Evolutionary conservation across 2,888 invertebrate genomes (phyloP).

Genomic region (Diaprepes abbreviatus): DNA sequence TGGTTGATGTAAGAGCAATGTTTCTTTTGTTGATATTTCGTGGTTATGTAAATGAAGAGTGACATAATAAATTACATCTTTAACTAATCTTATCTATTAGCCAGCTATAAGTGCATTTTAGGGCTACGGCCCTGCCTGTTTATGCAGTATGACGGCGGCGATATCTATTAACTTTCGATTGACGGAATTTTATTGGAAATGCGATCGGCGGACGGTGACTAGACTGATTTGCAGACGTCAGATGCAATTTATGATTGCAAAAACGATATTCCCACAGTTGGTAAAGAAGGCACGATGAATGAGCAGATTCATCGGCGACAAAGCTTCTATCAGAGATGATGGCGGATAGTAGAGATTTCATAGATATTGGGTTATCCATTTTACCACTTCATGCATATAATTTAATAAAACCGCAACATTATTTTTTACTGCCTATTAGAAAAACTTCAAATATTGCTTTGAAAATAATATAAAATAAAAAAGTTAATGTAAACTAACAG

Average conservation of each 20-base stretch:
- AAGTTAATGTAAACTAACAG: too few relatives aligned
- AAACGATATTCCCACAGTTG: constrained; percentile 47
- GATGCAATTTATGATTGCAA: constrained; percentile 47
- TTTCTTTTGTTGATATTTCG: too few relatives aligned
- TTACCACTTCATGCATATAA: background rate
- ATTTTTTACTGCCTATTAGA: background rate
- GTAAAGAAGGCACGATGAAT: constrained; percentile 44
- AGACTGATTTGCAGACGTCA: constrained; percentile 47
- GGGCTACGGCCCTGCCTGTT: too few relatives aligned
- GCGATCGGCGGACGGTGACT: constrained; percentile 45
- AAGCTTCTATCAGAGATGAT: constrained; percentile 22
- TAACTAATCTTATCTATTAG: too few relatives aligned
- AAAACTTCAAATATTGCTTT: background rate
- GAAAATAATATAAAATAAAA: too few relatives aligned
- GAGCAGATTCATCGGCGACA: constrained; percentile 38
- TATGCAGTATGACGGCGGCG: constrained; percentile 16
- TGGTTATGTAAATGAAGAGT: too few relatives aligned
- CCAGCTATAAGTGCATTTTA: too few relatives aligned
- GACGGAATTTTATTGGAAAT: constrained; percentile 44
- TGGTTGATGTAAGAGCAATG: too few relatives aligned
- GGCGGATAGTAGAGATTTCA: constrained; percentile 10
- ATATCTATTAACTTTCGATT: constrained; percentile 45
- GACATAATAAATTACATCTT: too few relatives aligned
- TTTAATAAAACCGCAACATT: background rate
- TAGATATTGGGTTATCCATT: background rate